Conservation (phyloP, 1,140 invertebrate genomes). For the Drosophila teissieri region DNA sequence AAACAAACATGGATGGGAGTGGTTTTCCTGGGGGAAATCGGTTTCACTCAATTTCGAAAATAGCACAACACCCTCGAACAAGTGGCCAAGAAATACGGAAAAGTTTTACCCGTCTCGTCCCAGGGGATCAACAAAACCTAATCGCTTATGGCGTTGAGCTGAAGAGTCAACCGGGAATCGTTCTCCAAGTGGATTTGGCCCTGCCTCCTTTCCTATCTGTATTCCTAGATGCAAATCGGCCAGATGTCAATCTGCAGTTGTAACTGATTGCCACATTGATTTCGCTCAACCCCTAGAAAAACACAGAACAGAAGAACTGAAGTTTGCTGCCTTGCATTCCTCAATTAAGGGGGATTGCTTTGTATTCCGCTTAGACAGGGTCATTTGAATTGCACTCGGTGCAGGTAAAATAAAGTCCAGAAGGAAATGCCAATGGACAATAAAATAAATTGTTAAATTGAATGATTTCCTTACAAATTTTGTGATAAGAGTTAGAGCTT, state of each 20-base stretch:
- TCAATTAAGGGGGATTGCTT: slow-evolving; percentile 42
- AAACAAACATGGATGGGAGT: slow-evolving; percentile 31
- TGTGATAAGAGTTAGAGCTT: too few species aligned
- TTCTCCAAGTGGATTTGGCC: slow-evolving; percentile 31
- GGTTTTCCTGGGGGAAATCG: slow-evolving; percentile 73
- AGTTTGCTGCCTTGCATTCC: background rate
- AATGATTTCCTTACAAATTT: too few species aligned
- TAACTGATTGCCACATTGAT: slow-evolving; percentile 64
- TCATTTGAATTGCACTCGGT: slow-evolving; percentile 43
- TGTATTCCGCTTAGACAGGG: slow-evolving; percentile 3
- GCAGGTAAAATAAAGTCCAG: background rate
- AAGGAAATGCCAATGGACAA: background rate
- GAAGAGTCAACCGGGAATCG: slow-evolving; percentile 70
- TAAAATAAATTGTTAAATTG: too few species aligned
- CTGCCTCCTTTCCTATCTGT: slow-evolving; percentile 23
- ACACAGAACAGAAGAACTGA: too few species aligned
- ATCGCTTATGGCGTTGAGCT: slow-evolving; percentile 73
- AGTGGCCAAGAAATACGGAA: slow-evolving; percentile 21
- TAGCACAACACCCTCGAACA: slow-evolving; percentile 39
- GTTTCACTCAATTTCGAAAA: slow-evolving; percentile 78
- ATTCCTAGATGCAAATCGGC: slow-evolving; percentile 68
- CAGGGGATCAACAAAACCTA: slow-evolving; percentile 78
- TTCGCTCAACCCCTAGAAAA: slow-evolving; percentile 1
- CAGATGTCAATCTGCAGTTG: slow-evolving; percentile 78
- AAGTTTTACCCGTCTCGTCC: slow-evolving; percentile 41